Base-by-base conservation (phyloP, 2,113 vertebrate species). In the Oryzias melastigma region DNA sequence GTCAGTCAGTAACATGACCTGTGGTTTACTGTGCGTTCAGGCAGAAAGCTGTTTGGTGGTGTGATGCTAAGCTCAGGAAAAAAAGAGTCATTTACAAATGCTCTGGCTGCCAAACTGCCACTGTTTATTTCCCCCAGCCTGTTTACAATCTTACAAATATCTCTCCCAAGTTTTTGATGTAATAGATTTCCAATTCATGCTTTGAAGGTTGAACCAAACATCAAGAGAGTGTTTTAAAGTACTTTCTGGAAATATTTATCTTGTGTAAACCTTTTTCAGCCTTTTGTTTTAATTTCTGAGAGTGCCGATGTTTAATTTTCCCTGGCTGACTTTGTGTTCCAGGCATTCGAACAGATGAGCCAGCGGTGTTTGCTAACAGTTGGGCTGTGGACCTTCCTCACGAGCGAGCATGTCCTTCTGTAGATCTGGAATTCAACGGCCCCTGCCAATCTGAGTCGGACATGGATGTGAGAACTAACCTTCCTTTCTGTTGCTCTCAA, bases 291-390 rank as follows among this genome's bases (percentile, higher is more conserved):
- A 10, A 35, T 35, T 35, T 35, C 35, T 2, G 29, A 35, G 10
- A 35, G 29, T 35, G 29, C 35, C 10, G 3, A 35, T 35, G 35
- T 35, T 35, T 35, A 35, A 35, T 35, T 35, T 35, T 8, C 35
- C 35, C 8, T 35, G 8, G 35, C 10, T 72, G 54, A 8, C 7
- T 73, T 50, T 79, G 44, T 75, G 47, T 63, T 71, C 52, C 25
- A 93, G 92, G 87, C 40, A 67, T 90, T 67, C 85, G 60, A 42
- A 95, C 94, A 58, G 95, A 96, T 73, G 94, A 98, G 48, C 90
- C 95, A 61, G 94, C 93, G 54, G 81, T 91, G 75, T 98, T 98
- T 93, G 96, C 91, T 56, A 98, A 98, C 87, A 98, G 93, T 70
- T 99, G 97, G 97, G 79, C 76, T 7, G 90, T 98, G 56, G 93